These are phyloP conservation scores for Prietella phreatophila DNA, from an alignment of 2,113 vertebrate species.

Conservation along the genomic window DNA sequence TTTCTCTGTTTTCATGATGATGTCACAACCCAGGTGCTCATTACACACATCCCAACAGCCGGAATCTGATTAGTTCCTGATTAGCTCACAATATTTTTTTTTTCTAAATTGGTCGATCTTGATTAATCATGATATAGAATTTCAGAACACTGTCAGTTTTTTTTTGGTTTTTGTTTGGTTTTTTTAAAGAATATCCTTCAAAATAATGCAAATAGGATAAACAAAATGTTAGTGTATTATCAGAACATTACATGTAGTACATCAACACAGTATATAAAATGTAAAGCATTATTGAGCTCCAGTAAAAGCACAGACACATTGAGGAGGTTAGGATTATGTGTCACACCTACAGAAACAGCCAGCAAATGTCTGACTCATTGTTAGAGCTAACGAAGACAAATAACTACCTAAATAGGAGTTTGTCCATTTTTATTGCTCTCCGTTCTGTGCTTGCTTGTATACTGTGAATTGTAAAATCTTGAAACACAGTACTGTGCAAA, in stretches of 20 bases:
- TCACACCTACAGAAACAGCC: conserved; percentile 21
- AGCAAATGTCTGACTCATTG: conserved; percentile 17
- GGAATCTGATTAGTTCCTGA: no score
- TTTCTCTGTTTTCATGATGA: no score
- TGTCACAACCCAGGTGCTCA: not conserved
- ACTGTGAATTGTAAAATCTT: not conserved
- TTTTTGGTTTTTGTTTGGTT: no score
- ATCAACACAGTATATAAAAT: not conserved
- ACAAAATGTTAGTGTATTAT: not conserved
- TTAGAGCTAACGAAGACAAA: not conserved
- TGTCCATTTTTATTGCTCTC: not conserved
- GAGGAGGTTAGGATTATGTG: conserved; percentile 7
- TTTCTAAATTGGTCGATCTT: no score
- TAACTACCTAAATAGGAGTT: not conserved
- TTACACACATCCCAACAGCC: not conserved
- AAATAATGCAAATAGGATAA: no score
- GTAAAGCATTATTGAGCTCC: no score
- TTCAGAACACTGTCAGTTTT: no score
- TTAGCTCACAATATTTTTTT: no score
- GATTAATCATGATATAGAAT: no score
- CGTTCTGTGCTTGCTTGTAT: not conserved
- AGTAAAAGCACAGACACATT: not conserved
- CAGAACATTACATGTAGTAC: not conserved
- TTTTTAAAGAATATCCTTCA: no score
- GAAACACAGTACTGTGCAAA: not conserved